Evolutionary conservation across 1,140 invertebrate genomes (phyloP).

Genomic region (Arion vulgaris): DNA sequence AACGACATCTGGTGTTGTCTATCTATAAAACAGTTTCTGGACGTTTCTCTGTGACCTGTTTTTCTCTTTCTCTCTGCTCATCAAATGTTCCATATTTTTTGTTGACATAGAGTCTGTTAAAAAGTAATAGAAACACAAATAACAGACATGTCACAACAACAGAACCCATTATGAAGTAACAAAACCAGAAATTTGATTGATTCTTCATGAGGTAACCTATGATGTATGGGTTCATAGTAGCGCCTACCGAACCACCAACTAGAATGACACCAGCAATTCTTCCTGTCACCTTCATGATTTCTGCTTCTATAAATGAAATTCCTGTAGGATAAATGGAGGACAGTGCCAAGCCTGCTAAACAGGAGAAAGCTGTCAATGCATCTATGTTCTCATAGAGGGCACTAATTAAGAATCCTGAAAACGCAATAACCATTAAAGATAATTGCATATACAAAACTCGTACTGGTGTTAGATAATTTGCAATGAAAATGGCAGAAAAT

Average conservation of each 20-base stretch:
- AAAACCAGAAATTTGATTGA: constrained; percentile 52
- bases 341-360: constrained; percentile 43
- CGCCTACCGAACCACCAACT: constrained; percentile 41
- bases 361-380: constrained; percentile 1
- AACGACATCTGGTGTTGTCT: too few species aligned
- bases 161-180: constrained; percentile 46
- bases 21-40: neutral
- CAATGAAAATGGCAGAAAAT: constrained; percentile 8
- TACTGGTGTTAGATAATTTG: neutral
- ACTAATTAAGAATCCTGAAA: neutral
- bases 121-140: constrained; percentile 36
- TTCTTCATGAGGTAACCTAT: constrained; percentile 51
- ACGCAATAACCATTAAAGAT: neutral
- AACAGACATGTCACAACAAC: constrained; percentile 30
- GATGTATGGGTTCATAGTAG: constrained; percentile 44
- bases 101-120: constrained; percentile 17
- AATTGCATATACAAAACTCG: neutral
- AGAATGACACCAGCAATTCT: constrained; percentile 49
- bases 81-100: neutral
- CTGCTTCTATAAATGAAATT: constrained; percentile 49
- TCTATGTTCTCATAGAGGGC: neutral
- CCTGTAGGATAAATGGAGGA: constrained; percentile 47
- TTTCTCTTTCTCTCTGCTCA: neutral
- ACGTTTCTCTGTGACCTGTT: neutral
- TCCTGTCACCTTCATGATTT: constrained; percentile 49